Evolutionary conservation across 2,113 vertebrate genomes (phyloP).

Genomic region (Lampris incognitus): DNA sequence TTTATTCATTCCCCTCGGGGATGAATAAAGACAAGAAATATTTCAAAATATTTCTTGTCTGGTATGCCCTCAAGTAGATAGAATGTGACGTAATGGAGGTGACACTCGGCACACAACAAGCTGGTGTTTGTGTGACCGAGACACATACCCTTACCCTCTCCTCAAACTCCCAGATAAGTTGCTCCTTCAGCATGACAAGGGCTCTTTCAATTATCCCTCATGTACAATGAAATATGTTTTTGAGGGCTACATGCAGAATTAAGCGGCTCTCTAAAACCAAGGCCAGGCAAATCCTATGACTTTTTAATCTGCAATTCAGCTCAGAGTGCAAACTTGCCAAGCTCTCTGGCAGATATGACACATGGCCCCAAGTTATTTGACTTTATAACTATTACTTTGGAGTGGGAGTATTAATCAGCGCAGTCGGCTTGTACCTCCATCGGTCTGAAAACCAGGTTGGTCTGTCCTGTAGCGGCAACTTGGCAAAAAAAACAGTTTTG

Average conservation of each 20-base stretch:
- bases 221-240: conserved; percentile 69
- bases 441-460: too few species aligned
- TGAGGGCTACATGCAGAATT: conserved; percentile 67
- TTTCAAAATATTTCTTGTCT: too few species aligned
- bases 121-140: conserved; percentile 28
- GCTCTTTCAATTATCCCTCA: conserved; percentile 57
- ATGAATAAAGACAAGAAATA: too few species aligned
- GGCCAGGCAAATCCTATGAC: conserved; percentile 57
- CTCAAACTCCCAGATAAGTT: conserved; percentile 38
- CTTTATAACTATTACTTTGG: too few species aligned
- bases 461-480: too few species aligned
- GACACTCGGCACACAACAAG: conserved; percentile 19
- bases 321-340: conserved; percentile 35
- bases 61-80: not conserved
- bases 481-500: too few species aligned
- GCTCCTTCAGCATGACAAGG: conserved; percentile 24
- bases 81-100: conserved; percentile 17
- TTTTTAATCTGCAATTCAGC: conserved; percentile 55
- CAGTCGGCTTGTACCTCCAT: too few species aligned
- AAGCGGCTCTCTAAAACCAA: conserved; percentile 53
- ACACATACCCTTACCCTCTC: conserved; percentile 31
- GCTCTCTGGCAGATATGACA: conserved; percentile 23
- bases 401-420: too few species aligned
- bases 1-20: conserved; percentile 14
- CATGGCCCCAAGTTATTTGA: not conserved